phyloP scores from a whole-genome alignment of 2,888 invertebrate genomes.

The Cistogaster globosa region DNA sequence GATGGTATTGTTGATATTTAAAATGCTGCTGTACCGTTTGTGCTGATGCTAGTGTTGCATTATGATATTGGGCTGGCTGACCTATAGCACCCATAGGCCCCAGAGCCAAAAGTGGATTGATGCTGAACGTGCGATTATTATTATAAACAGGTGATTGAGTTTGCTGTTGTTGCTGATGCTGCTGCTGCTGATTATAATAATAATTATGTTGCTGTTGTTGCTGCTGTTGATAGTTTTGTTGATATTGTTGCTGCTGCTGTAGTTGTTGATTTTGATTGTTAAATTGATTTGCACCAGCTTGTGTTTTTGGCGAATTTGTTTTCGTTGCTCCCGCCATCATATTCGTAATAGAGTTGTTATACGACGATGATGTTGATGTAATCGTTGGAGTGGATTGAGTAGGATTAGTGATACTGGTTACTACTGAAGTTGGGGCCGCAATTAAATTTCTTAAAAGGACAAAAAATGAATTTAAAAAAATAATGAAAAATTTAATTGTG shows the following conservation, averaged over 20 bases:
- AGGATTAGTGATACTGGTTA: slow-evolving; percentile 32
- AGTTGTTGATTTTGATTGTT: slow-evolving; percentile 54
- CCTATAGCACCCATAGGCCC: slow-evolving; percentile 69
- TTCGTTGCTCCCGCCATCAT: slow-evolving; percentile 40
- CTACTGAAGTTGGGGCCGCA: slow-evolving; percentile 23
- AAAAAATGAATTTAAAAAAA: neutral
- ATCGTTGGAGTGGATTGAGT: slow-evolving; percentile 25
- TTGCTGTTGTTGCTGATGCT: slow-evolving; percentile 30
- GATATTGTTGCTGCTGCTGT: slow-evolving; percentile 56
- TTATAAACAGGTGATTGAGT: slow-evolving; percentile 62
- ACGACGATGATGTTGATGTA: slow-evolving; percentile 23
- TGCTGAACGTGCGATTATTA: slow-evolving; percentile 59
- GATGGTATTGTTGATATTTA: slow-evolving; percentile 64
- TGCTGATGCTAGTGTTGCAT: slow-evolving; percentile 61
- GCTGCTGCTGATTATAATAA: slow-evolving; percentile 60
- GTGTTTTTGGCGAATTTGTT: slow-evolving; percentile 55
- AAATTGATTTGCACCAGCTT: slow-evolving; percentile 47
- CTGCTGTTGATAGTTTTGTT: slow-evolving; percentile 55
- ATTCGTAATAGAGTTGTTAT: slow-evolving; percentile 37
- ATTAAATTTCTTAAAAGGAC: slow-evolving; percentile 14
- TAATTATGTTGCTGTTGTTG: slow-evolving; percentile 58
- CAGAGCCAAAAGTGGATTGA: slow-evolving; percentile 59
- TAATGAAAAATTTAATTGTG: neutral
- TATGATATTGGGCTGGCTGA: slow-evolving; percentile 64
- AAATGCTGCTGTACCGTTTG: slow-evolving; percentile 64